phyloP scores from a whole-genome alignment of 1,140 invertebrate species.

The Ptiloglossa arizonensis region DNA sequence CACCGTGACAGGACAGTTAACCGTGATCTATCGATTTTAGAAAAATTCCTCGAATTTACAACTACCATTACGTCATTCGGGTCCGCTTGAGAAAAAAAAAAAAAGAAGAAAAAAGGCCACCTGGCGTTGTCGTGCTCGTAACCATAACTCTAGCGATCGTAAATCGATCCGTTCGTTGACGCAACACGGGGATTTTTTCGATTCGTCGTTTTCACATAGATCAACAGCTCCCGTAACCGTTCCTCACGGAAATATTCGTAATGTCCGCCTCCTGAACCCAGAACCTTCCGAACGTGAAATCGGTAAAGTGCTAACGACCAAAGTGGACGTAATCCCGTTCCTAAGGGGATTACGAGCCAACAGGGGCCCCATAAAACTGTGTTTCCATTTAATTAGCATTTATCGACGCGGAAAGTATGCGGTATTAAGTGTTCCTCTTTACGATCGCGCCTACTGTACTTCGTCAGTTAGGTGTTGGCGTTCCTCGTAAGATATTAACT shows the following conservation, averaged over 20 bases:
- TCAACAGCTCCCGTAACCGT: not conserved
- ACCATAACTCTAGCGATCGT: not conserved
- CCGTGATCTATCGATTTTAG: not conserved
- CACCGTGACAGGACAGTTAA: not conserved
- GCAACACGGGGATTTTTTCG: not conserved
- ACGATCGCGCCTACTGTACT: slow-evolving; percentile 39
- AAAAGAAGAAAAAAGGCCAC: too few relatives aligned
- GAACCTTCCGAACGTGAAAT: not conserved
- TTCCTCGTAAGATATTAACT: slow-evolving; percentile 48
- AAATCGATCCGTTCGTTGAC: not conserved
- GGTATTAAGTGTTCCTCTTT: slow-evolving; percentile 50
- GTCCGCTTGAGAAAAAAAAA: not conserved
- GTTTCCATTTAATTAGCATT: slow-evolving; percentile 65
- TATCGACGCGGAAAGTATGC: slow-evolving; percentile 31
- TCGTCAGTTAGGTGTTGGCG: slow-evolving; percentile 41
- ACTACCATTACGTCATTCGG: not conserved
- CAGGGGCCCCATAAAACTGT: slow-evolving; percentile 41
- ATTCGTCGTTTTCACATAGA: not conserved
- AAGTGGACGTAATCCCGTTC: not conserved
- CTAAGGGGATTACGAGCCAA: slow-evolving; percentile 24
- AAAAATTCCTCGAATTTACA: slow-evolving; percentile 2
- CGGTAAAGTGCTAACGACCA: not conserved
- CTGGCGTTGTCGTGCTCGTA: not conserved
- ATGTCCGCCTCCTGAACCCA: too few relatives aligned
- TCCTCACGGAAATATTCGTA: not conserved